These are phyloP conservation scores for Pelusios castaneus DNA, from an alignment of 2,113 vertebrate species.

Conservation along the genomic window DNA sequence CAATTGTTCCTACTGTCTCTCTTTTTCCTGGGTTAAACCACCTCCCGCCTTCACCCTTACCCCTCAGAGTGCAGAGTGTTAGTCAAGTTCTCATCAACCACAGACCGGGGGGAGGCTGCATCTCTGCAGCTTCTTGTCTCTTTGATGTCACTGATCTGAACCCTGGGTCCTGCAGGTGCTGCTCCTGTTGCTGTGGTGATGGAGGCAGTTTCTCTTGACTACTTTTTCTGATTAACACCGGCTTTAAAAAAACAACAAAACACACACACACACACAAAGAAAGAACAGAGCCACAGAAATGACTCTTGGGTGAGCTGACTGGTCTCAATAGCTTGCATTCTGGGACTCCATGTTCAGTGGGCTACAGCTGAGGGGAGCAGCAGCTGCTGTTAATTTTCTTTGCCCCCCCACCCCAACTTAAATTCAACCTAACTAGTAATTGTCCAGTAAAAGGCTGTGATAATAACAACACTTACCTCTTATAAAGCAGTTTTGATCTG, in stretches of 20 bases:
- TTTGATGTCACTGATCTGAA: conserved; percentile 64
- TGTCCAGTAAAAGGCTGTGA: not conserved
- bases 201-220: not conserved
- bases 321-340: not conserved
- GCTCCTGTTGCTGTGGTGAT: conserved; percentile 8
- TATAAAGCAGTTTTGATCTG: not conserved
- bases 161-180: conserved; percentile 61
- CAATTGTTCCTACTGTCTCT: not conserved
- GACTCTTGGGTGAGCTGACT: not conserved
- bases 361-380: not conserved
- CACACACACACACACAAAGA: no score
- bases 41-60: not conserved
- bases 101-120: conserved; percentile 3
- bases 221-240: not conserved
- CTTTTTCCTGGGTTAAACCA: not conserved
- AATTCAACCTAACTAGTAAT: not conserved
- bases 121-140: not conserved
- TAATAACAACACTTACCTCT: not conserved
- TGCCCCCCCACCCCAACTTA: not conserved
- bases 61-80: conserved; percentile 57
- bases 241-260: not conserved
- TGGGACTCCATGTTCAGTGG: not conserved
- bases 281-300: not conserved
- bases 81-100: conserved; percentile 69
- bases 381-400: not conserved